Evolutionary conservation across 2,888 invertebrate species (phyloP), one percentile per base, ranked within the genome.

Genomic region (Autographa pulchrina): DNA sequence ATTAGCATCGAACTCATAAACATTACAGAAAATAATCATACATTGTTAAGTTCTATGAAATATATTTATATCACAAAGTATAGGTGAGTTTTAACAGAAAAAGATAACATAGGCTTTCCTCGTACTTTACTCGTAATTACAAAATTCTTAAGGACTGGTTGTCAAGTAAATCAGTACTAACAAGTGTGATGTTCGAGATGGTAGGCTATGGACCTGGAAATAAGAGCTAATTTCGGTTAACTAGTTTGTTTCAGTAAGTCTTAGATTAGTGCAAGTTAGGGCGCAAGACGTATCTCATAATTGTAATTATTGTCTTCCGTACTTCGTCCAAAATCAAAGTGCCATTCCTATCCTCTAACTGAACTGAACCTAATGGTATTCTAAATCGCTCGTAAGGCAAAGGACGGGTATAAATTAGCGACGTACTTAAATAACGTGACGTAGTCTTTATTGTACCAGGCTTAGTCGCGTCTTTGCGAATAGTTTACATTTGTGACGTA

Each of bases 11-110:
- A 75, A 75, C 64, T 65, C 62, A 79, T 52, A 68, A 76, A 76
- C 60, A 76, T 76, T 78, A 68, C 77, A 77, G 74, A 76, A 76
- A 82, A 80, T 72, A 77, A 77, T 73, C 75, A 74, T 77, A 83
- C 83, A 80, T 65, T 70, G 38, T 58, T 73, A 72, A 43, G 62
- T 77, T 82, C 74, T 78, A 82, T 78, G 75, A 82, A 78, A 83
- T 78, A 84, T 77, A 84, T 81, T 82, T 85, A 87, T 91, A 91
- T 91, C 90, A 92, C 90, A 92, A 89, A 88, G 78, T 87, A 88
- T 75, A 87, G 89, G 85, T 87, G 89, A 90, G 88, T 88, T 89
- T 82, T 78, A 86, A 88, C 81, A 85, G 83, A 85, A 83, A 78
- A 83, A 74, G 60, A 78, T 75, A 78, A 77, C 75, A 78, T 76